Percentiles rank a stretch among this genome's conserved stretches.
Evolutionary conservation across 1,140 invertebrate genomes (phyloP).

Genomic region (Gyrodactylus salaris): DNA sequence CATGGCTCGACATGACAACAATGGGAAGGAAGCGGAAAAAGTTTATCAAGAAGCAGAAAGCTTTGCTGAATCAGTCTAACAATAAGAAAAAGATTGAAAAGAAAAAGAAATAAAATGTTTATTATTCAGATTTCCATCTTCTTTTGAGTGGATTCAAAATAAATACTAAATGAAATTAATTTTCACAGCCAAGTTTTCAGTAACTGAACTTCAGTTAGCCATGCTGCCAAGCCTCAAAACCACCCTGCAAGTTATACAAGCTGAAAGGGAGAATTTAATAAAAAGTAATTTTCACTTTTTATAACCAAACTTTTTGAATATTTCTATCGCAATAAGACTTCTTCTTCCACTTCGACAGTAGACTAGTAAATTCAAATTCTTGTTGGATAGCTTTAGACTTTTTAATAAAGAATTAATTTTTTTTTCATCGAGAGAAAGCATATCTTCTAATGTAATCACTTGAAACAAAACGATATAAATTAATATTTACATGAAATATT

Average conservation of each 20-base stretch:
- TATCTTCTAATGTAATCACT: not conserved
- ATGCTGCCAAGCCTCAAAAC: not conserved
- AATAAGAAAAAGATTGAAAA: not conserved
- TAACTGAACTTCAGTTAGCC: no score
- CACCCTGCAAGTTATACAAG: not conserved
- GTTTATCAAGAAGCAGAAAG: not conserved
- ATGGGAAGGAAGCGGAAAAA: not conserved
- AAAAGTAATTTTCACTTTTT: no score
- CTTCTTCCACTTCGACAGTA: not conserved
- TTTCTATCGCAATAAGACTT: not conserved
- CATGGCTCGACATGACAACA: not conserved
- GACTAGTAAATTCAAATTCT: not conserved
- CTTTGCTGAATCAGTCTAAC: not conserved
- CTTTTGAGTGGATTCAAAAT: no score
- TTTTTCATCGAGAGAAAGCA: not conserved
- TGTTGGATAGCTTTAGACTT: not conserved
- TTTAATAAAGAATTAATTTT: not conserved
- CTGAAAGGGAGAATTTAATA: no score
- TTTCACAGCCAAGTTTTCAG: no score
- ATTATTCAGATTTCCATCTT: not conserved
- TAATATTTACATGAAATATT: not conserved
- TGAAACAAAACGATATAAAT: not conserved
- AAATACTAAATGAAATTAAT: no score
- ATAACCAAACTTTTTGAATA: not conserved
- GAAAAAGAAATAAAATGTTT: not conserved